Conservation (phyloP, 2,797 vertebrate species). For the Enteromius viviparus region DNA sequence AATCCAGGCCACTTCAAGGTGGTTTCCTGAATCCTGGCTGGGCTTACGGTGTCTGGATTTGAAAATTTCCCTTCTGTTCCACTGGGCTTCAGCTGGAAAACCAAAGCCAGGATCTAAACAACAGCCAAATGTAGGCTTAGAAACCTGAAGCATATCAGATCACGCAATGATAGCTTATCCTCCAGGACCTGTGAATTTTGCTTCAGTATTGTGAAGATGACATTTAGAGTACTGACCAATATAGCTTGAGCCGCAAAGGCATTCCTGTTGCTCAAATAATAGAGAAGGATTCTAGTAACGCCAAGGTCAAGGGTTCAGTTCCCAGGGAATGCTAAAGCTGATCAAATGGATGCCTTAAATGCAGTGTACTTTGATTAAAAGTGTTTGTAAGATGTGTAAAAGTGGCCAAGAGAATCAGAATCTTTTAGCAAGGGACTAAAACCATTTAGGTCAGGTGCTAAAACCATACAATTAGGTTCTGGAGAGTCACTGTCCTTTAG, state of each 20-base stretch:
- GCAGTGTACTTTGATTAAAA: slow-evolving; percentile 17
- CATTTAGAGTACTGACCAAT: background rate
- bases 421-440: background rate
- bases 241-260: background rate
- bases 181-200: background rate
- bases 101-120: slow-evolving; percentile 43
- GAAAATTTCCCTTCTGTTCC: slow-evolving; percentile 3
- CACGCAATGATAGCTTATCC: slow-evolving; percentile 20
- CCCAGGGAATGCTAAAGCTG: background rate
- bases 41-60: slow-evolving; percentile 31
- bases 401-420: background rate
- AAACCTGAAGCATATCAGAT: slow-evolving; percentile 13
- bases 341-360: background rate
- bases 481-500: no score
- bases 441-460: background rate
- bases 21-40: slow-evolving; percentile 48
- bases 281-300: background rate
- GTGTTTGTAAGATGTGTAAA: background rate
- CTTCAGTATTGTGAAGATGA: slow-evolving; percentile 19
- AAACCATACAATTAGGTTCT: background rate
- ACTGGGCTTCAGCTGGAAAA: slow-evolving; percentile 43
- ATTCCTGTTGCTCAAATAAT: slow-evolving; percentile 1
- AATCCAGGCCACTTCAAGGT: slow-evolving; percentile 21
- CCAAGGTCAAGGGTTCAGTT: background rate
- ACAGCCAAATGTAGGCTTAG: background rate